Evolutionary conservation across 2,888 invertebrate genomes (phyloP), one percentile per base, ranked within the genome.

Genomic region (Eudasyphora cyanicolor): DNA sequence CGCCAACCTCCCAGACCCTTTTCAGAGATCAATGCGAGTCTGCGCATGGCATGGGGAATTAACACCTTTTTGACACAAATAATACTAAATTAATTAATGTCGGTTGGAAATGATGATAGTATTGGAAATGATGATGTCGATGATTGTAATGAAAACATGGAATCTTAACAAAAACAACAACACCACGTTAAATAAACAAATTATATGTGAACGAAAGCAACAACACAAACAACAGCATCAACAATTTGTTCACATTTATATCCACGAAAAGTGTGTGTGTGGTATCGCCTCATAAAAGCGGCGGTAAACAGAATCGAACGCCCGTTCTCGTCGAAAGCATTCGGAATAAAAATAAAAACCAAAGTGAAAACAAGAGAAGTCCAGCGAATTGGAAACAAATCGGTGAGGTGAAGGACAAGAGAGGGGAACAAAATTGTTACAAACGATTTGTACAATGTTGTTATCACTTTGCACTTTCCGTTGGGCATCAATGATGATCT

Each of bases 381-480:
- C n/a, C n/a, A 69, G 29, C 35, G 14, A 51, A 42, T 70, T 29
- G 27, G 19, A 21, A 17, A 19, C 70, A 17, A 19, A 70, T 32
- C 14, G 32, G 19, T 17, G 12, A 29, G 17, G 29, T 42, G 12
- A 2, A 60, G n/a, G 17, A 14, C 19, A 45, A 35, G 29, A 21
- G 19, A 4, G 70, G 14, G 49, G 35, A 51, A 24, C 14, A 78
- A n/a, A 78, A 70, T 78, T 78, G 75, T 79, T 80, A 81, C 69
- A 83, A 86, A 84, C 85, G 76, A 84, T 79, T 85, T 82, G 83
- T 83, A 76, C 10, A 80, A 80, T 82, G 84, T 78, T 79, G 79
- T 83, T 80, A 80, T 80, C 83, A 75, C 51, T 77, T 21, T 80
- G 83, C 75, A 83, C 74, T 76, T 79, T 64, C 38, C 12, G 62